phyloP scores from a whole-genome alignment of 2,888 invertebrate genomes.

The Azorinus chamasolen region DNA sequence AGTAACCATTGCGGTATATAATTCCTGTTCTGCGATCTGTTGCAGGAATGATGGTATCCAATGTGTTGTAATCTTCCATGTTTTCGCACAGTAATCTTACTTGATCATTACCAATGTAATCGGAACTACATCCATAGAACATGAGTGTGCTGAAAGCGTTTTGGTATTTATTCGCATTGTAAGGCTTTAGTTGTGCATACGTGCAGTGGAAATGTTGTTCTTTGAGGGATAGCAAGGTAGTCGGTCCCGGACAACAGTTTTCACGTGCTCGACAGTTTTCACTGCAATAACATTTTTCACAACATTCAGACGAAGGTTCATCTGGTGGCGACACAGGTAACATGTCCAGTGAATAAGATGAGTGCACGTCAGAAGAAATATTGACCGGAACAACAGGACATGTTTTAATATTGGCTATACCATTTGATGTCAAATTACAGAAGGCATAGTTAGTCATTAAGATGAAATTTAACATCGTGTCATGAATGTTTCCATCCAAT shows the following conservation, averaged over 20 bases:
- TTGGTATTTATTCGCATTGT: too few species aligned
- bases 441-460: too few species aligned
- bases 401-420: too few species aligned
- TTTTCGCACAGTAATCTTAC: background rate
- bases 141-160: background rate
- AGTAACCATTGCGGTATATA: constrained; percentile 12
- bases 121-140: background rate
- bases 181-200: too few species aligned
- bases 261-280: background rate
- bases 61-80: background rate
- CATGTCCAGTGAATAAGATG: too few species aligned
- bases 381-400: too few species aligned
- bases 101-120: background rate
- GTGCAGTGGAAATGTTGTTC: background rate
- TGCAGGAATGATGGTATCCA: constrained; percentile 2
- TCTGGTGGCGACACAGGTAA: too few species aligned
- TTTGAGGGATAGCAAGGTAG: background rate
- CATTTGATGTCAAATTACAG: too few species aligned
- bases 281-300: background rate
- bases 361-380: too few species aligned
- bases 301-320: background rate
- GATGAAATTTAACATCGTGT: too few species aligned
- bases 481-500: too few species aligned
- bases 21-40: background rate
- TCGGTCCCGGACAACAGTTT: constrained; percentile 14